These are phyloP conservation scores for Apamea crenata DNA, from an alignment of 2,888 invertebrate genomes.

Conservation along the genomic window DNA sequence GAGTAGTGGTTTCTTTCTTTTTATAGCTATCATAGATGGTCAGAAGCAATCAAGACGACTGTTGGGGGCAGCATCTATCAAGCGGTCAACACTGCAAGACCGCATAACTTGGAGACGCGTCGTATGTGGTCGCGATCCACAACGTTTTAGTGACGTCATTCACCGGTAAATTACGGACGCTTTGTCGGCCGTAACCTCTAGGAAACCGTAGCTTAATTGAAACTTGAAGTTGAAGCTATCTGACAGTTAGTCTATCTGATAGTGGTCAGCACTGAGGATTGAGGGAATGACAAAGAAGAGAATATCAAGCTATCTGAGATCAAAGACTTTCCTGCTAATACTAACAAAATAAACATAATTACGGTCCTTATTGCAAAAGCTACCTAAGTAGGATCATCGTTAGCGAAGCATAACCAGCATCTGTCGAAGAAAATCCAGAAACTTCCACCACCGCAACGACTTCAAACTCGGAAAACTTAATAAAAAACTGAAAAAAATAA, in stretches of 20 bases:
- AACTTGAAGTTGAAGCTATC: no score
- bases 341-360: conserved; percentile 19
- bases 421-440: conserved; percentile 45
- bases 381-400: conserved; percentile 44
- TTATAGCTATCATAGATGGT: background rate
- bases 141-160: no score
- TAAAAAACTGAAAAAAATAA: conserved; percentile 49
- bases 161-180: no score
- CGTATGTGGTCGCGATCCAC: background rate
- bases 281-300: background rate
- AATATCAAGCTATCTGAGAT: background rate
- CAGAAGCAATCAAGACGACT: background rate
- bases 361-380: conserved; percentile 21
- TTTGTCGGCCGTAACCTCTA: no score
- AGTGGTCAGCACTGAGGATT: background rate
- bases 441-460: conserved; percentile 35
- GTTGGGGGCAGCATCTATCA: background rate
- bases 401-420: conserved; percentile 55
- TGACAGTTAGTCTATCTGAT: no score
- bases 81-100: background rate
- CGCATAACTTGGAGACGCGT: background rate
- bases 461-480: conserved; percentile 45
- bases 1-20: no score
- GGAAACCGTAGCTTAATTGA: no score
- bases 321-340: background rate